phyloP scores from a whole-genome alignment of 2,888 invertebrate species.

The Rotaria macrura region DNA sequence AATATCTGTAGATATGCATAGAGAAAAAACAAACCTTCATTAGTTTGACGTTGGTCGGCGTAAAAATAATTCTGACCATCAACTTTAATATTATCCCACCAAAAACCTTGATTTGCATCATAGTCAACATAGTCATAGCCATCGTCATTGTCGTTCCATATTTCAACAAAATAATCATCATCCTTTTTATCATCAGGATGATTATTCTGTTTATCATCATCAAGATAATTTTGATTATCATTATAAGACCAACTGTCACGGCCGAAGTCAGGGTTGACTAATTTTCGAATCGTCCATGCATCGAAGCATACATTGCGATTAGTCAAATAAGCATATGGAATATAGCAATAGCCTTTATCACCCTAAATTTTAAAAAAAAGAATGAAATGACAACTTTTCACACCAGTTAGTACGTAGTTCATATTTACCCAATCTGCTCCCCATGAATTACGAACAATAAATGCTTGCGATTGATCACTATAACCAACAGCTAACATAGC shows the following conservation, averaged over 20 bases:
- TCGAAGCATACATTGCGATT: neutral
- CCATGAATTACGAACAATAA: conserved; percentile 18
- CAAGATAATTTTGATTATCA: neutral
- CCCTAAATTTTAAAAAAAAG: neutral
- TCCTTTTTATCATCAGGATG: neutral
- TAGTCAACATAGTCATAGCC: neutral
- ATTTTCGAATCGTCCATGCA: neutral
- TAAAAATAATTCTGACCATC: too few relatives aligned
- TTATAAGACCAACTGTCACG: neutral
- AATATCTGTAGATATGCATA: too few relatives aligned
- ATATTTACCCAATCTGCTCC: neutral
- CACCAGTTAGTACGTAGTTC: neutral
- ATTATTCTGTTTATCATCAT: neutral
- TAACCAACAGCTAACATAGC: neutral
- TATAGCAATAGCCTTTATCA: neutral
- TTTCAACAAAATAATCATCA: neutral
- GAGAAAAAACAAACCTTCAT: too few relatives aligned
- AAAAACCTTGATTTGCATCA: neutral
- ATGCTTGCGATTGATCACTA: neutral
- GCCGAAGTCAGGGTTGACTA: neutral
- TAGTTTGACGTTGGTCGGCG: too few relatives aligned
- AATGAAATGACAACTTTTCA: rapidly evolving
- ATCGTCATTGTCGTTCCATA: neutral
- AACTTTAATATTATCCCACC: too few relatives aligned
- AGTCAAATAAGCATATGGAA: neutral